Conservation (phyloP, 2,888 invertebrate species). For the Corbicula japonica region DNA sequence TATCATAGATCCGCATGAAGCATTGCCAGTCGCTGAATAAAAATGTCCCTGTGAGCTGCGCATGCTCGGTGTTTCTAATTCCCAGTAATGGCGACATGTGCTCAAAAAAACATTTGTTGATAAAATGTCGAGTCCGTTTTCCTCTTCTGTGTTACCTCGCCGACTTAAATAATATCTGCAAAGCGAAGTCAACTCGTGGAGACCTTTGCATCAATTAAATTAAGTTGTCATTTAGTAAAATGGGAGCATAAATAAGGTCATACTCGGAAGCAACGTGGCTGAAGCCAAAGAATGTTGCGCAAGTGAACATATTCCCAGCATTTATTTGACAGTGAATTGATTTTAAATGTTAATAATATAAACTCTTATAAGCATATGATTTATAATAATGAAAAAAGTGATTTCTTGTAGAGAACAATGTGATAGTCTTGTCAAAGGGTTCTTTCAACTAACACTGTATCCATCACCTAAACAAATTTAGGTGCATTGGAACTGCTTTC, state of each 20-base stretch:
- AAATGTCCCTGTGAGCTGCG: constrained; percentile 48
- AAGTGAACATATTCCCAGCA: constrained; percentile 27
- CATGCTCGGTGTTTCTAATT: constrained; percentile 77
- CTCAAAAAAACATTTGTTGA: constrained; percentile 69
- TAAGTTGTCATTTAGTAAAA: constrained; percentile 18
- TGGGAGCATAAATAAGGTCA: constrained; percentile 20
- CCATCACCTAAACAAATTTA: no score
- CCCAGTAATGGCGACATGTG: constrained; percentile 85
- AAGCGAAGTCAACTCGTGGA: constrained; percentile 13
- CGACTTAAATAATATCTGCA: constrained; percentile 12
- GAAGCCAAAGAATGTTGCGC: constrained; percentile 32
- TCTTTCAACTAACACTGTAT: no score
- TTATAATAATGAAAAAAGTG: no score
- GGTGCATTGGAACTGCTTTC: no score
- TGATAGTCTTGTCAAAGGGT: no score
- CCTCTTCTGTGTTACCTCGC: not conserved
- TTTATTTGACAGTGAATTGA: no score
- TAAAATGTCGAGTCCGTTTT: constrained; percentile 41
- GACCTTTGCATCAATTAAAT: not conserved
- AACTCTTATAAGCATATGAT: no score
- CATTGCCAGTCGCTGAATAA: constrained; percentile 21
- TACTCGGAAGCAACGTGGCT: constrained; percentile 32
- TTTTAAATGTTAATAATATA: no score
- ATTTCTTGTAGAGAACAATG: no score
- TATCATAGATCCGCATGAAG: not conserved